These are phyloP conservation scores for Macrotis lagotis DNA, from an alignment of 2,113 vertebrate species.

Conservation along the genomic window DNA sequence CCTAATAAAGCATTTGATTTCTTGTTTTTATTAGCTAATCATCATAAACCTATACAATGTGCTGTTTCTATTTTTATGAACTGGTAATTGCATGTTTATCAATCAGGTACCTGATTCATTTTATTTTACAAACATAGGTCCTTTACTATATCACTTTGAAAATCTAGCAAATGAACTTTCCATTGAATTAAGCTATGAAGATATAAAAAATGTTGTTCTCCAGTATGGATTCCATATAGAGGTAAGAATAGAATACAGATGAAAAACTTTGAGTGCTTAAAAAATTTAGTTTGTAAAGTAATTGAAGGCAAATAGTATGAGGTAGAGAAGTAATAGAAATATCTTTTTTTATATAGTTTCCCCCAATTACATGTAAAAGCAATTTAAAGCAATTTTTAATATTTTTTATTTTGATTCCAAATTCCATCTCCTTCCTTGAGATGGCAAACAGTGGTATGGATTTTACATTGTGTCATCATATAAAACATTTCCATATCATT, in stretches of 20 bases:
- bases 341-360: neutral
- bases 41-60: neutral
- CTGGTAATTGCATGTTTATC: constrained; percentile 6
- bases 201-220: constrained; percentile 93
- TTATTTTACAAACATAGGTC: constrained; percentile 85
- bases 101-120: constrained; percentile 50
- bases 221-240: constrained; percentile 95
- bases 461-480: neutral
- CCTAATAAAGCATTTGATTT: neutral
- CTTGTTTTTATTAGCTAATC: neutral
- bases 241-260: constrained; percentile 84
- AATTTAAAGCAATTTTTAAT: neutral
- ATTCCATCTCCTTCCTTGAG: neutral
- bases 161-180: constrained; percentile 98
- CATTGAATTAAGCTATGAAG: constrained; percentile 97
- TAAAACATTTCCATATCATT: neutral
- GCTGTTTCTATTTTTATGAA: no score
- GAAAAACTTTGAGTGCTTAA: neutral
- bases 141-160: constrained; percentile 98
- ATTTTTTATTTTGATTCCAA: neutral
- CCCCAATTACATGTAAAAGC: neutral
- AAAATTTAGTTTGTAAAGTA: constrained; percentile 27
- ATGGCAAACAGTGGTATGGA: neutral
- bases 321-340: neutral
- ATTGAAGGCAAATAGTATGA: constrained; percentile 31